These are phyloP conservation scores for Brachionus rotundiformis DNA, from an alignment of 1,140 invertebrate genomes.

Conservation along the genomic window DNA sequence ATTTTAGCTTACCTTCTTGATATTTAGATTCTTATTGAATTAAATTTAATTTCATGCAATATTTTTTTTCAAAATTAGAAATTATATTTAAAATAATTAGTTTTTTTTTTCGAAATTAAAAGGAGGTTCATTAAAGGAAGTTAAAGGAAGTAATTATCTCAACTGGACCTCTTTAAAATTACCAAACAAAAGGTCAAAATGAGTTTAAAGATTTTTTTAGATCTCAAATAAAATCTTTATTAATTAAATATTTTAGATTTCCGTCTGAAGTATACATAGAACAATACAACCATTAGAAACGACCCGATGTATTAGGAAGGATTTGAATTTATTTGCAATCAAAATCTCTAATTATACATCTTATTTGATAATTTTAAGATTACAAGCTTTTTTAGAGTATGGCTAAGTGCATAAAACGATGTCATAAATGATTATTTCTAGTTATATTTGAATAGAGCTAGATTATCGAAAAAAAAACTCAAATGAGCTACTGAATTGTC, in stretches of 20 bases:
- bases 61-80: neutral
- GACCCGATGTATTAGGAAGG: neutral
- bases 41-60: neutral
- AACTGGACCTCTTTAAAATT: neutral
- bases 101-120: no score
- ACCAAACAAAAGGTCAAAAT: neutral
- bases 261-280: neutral
- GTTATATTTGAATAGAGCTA: neutral
- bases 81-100: neutral
- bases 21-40: neutral
- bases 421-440: neutral
- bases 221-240: neutral
- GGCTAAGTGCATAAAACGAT: neutral
- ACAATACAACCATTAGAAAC: neutral
- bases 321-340: neutral
- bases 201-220: neutral
- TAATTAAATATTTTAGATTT: neutral
- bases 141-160: neutral
- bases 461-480: neutral
- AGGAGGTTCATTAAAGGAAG: no score
- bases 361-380: neutral
- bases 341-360: neutral
- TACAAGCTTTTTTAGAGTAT: neutral
- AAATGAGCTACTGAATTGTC: slow-evolving; percentile 12
- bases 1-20: neutral